A percentile compares a stretch with the other conserved stretches of the same genome.
Conservation (phyloP, 2,888 invertebrate genomes). For the Muschampia staudingeri region DNA sequence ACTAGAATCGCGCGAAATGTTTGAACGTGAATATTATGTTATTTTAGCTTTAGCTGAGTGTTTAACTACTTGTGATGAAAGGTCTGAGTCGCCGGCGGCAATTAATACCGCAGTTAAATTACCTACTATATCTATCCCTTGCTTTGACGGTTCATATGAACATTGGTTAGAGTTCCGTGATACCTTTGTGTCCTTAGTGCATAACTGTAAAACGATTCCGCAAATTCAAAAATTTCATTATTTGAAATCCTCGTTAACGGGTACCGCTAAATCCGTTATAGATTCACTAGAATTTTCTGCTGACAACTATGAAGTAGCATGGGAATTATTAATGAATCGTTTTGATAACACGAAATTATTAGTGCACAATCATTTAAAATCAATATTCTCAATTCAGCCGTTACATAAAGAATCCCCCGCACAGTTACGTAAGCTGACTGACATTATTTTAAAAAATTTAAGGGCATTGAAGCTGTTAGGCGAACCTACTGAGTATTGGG, state of each 20-base stretch:
- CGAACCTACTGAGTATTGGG: too few relatives aligned
- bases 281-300: constrained; percentile 27
- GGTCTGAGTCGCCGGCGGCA: neutral
- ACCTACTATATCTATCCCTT: constrained; percentile 44
- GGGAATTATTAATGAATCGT: constrained; percentile 23
- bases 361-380: constrained; percentile 11
- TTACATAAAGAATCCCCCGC: neutral
- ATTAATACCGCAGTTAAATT: constrained; percentile 25
- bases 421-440: neutral
- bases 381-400: constrained; percentile 5
- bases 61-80: constrained; percentile 9
- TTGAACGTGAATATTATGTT: constrained; percentile 13
- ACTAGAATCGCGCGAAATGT: neutral
- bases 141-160: constrained; percentile 49
- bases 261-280: constrained; percentile 11
- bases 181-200: constrained; percentile 46
- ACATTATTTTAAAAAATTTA: too few relatives aligned
- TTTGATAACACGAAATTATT: constrained; percentile 1
- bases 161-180: constrained; percentile 51
- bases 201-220: constrained; percentile 15
- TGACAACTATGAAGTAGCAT: constrained; percentile 17
- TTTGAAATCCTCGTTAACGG: constrained; percentile 4
- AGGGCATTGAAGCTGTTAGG: neutral
- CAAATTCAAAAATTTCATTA: constrained; percentile 17
- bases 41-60: constrained; percentile 15